Conservation (phyloP, 2,113 vertebrate genomes). For the Amphilophus citrinellus region DNA sequence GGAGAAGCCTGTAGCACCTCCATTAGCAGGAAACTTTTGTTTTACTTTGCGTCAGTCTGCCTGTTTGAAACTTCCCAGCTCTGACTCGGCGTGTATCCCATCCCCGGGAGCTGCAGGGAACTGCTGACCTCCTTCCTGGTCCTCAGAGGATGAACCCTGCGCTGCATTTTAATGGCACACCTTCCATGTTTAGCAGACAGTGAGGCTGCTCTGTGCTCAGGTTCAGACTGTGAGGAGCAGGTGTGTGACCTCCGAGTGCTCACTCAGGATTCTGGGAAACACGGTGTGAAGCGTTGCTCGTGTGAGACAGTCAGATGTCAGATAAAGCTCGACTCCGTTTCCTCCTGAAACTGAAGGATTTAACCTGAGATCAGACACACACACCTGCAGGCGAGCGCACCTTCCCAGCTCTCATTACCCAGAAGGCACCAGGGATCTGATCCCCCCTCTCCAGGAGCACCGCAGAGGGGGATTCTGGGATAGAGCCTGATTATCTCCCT, state of each 20-base stretch:
- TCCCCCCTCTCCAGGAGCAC: constrained; percentile 7
- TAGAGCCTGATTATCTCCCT: constrained; percentile 42
- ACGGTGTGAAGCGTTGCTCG: not conserved
- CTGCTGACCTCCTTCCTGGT: not conserved
- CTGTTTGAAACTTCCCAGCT: too few relatives aligned
- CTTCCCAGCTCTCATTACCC: constrained; percentile 62
- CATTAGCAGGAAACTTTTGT: too few relatives aligned
- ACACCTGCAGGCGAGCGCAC: constrained; percentile 20
- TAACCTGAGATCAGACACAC: constrained; percentile 43
- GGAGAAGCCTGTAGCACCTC: too few relatives aligned
- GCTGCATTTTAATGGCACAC: too few relatives aligned
- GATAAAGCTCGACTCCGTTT: not conserved
- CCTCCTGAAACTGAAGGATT: constrained; percentile 27
- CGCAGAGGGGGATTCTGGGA: constrained; percentile 55
- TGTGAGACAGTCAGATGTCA: not conserved
- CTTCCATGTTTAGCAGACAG: not conserved
- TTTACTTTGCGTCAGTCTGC: too few relatives aligned
- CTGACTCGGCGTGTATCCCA: too few relatives aligned
- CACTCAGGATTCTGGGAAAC: not conserved
- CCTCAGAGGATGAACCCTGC: not conserved
- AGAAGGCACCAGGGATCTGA: constrained; percentile 54
- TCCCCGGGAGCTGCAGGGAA: too few relatives aligned
- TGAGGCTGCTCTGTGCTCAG: not conserved
- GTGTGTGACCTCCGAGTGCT: not conserved
- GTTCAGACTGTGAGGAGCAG: not conserved